Base-by-base conservation (phyloP, 2,797 vertebrate species). In the Amphiprion clarkii region DNA sequence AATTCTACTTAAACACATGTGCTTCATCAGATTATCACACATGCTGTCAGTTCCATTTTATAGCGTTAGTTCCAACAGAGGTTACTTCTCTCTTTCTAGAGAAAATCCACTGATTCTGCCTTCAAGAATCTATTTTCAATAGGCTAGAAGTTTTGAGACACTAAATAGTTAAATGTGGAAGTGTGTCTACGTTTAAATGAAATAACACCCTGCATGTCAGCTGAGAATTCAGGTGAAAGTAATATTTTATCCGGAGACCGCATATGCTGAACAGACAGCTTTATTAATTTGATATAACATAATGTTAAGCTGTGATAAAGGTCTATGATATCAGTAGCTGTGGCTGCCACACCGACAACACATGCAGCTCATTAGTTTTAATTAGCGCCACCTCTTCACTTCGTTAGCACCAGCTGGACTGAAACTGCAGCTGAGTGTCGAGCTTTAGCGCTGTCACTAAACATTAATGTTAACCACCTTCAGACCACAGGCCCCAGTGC, bases 381-480 rank as follows among this genome's bases (percentile, higher is more conserved):
- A 77, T 81, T 60, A 70, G 69, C 61, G 25, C 60, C 29, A 1
- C 65, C 55, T 60, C 65, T 69, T 67, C 39, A 57, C 44, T 62
- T 66, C 14, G 10, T 31, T 19, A 46, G 66, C 56, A 58, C 19
- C 66, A 61, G 58, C 59, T 70, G 56, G 54, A 56, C 55, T n/a
- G 11, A 60, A 56, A 42, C 49, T 44, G 31, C 17, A 49, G 31
- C 5, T 0, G 29, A 31, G n/a, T 0, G 52, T 61, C 21, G 27
- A 8, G 14, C 5, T 5, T 36, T 17, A 17, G 17, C 44, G 44
- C 44, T 19, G 42, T 60, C 61, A 66, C 19, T 49, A 65, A 44
- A 57, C 42, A 25, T 39, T 10, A 78, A 19, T 25, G 48, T 14
- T 21, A 23, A 16, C 61, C 0, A 0, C 25, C 6, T 36, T 53